Evolutionary conservation across 2,113 vertebrate genomes (phyloP).

Genomic region (Ranitomeya imitator): DNA sequence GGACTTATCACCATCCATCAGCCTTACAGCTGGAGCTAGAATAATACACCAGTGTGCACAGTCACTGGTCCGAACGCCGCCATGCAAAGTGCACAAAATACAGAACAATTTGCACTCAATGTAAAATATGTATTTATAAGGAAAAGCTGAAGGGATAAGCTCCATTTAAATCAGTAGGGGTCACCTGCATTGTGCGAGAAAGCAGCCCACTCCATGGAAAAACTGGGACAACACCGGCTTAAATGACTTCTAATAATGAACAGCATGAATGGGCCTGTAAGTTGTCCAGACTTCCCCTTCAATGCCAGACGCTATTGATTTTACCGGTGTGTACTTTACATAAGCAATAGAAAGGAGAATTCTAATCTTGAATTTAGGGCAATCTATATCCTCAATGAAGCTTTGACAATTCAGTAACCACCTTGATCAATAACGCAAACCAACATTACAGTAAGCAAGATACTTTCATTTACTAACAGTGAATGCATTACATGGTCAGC

Average conservation of each 20-base stretch:
- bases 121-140: not conserved
- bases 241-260: slow-evolving; percentile 7
- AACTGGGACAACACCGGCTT: slow-evolving; percentile 6
- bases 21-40: not conserved
- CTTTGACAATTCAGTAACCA: slow-evolving; percentile 25
- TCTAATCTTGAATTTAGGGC: not conserved
- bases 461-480: not conserved
- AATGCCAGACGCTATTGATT: slow-evolving; percentile 29
- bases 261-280: not conserved
- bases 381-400: slow-evolving; percentile 38
- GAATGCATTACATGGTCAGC: not conserved
- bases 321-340: slow-evolving; percentile 16
- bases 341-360: not conserved
- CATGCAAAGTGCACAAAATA: not conserved
- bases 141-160: not conserved
- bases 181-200: not conserved
- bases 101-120: not conserved
- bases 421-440: slow-evolving; percentile 7
- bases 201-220: not conserved
- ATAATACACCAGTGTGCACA: not conserved
- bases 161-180: not conserved
- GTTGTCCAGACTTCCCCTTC: slow-evolving; percentile 1
- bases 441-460: slow-evolving; percentile 27
- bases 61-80: too few species aligned
- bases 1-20: too few species aligned